These are phyloP conservation scores for Drosophila kepulauana DNA, from an alignment of 1,140 invertebrate genomes.

Conservation along the genomic window DNA sequence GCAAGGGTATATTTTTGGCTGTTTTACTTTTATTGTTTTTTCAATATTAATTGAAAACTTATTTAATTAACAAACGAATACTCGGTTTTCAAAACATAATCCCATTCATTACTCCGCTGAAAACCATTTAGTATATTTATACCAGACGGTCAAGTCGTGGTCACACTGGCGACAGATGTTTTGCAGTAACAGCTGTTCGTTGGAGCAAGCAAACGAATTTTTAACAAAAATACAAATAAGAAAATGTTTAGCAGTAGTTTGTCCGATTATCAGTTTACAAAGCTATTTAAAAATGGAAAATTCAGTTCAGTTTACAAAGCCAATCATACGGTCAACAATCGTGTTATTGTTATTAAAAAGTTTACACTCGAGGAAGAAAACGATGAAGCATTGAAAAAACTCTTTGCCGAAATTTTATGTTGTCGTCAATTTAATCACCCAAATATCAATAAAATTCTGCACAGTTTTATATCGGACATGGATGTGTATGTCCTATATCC, in stretches of 20 bases:
- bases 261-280: slow-evolving; percentile 87
- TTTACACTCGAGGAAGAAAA: slow-evolving; percentile 90
- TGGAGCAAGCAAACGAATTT: neutral
- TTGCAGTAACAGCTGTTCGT: slow-evolving; percentile 7
- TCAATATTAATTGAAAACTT: too few species aligned
- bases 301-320: slow-evolving; percentile 88
- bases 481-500: slow-evolving; percentile 93
- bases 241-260: slow-evolving; percentile 81
- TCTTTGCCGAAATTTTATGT: slow-evolving; percentile 91
- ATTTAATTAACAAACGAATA: too few species aligned
- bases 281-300: slow-evolving; percentile 88
- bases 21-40: too few species aligned
- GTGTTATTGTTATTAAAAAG: slow-evolving; percentile 90
- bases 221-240: slow-evolving; percentile 7
- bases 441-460: slow-evolving; percentile 90
- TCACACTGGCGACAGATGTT: neutral
- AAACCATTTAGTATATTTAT: too few species aligned
- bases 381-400: slow-evolving; percentile 88
- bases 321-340: slow-evolving; percentile 88
- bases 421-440: slow-evolving; percentile 91
- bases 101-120: too few species aligned
- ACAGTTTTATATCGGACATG: slow-evolving; percentile 90
- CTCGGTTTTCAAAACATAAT: too few species aligned
- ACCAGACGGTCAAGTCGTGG: too few species aligned
- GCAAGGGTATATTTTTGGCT: too few species aligned